These are phyloP conservation scores for Leptopilina syphax DNA, from an alignment of 2,888 invertebrate species.

Conservation along the genomic window DNA sequence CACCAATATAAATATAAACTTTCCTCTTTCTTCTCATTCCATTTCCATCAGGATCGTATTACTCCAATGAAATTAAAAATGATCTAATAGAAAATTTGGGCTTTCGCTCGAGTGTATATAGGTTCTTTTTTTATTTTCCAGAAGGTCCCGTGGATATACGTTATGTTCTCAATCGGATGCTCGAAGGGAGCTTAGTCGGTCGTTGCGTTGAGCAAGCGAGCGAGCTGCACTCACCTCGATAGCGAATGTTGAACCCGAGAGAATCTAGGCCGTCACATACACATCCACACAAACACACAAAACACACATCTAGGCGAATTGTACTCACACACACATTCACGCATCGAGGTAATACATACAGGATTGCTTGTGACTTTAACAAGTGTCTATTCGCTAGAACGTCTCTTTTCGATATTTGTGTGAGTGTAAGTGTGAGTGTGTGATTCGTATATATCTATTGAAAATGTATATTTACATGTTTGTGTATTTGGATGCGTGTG, in stretches of 20 bases:
- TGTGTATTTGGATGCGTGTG: not conserved
- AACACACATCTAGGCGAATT: constrained; percentile 75
- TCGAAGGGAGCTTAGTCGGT: constrained; percentile 66
- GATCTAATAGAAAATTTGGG: no score
- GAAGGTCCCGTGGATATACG: constrained; percentile 46
- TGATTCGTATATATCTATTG: constrained; percentile 46
- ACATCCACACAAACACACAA: constrained; percentile 76
- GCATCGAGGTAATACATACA: constrained; percentile 54
- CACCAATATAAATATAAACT: no score
- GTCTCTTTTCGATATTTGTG: constrained; percentile 11
- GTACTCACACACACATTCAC: constrained; percentile 50
- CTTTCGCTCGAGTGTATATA: not conserved
- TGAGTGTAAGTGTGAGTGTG: constrained; percentile 33
- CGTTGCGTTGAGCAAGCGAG: constrained; percentile 65
- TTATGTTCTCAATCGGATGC: constrained; percentile 54
- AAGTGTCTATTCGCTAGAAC: constrained; percentile 39
- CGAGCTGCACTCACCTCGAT: constrained; percentile 75
- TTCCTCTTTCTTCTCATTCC: no score
- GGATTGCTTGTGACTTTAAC: constrained; percentile 30
- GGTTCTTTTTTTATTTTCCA: constrained; percentile 18
- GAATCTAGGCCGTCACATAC: constrained; percentile 79
- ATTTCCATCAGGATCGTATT: no score
- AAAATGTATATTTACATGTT: not conserved
- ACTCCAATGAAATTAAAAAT: not conserved
- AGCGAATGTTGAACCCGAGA: constrained; percentile 76